Evolutionary conservation across 2,113 vertebrate species (phyloP), one percentile per base, ranked within the genome.

Genomic region (Salvelinus fontinalis): DNA sequence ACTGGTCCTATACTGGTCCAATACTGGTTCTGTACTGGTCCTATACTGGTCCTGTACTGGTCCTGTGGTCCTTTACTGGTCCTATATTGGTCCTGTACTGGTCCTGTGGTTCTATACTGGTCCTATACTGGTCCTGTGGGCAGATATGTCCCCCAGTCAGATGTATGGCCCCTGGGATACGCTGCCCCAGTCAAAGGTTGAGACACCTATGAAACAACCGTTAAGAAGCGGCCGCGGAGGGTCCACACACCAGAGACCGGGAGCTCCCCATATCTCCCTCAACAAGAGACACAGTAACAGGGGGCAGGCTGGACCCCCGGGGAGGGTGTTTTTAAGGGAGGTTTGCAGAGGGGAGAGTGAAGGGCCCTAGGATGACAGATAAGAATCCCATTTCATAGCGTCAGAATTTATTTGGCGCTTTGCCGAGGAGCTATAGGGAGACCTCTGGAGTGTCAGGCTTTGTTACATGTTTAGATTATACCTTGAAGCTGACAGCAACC

Each of bases 321-420:
- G 79, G 79, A 76, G 75, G 84, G 76, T 84, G 79, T 44, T 86
- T 44, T 86, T 79, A 48, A 67, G 70, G 81, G 54, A 39, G 18
- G 8, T 12, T 22, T 16, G 59, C 5, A 3, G 60, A 31, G 48
- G 7, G 5, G 34, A 54, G 77, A 79, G 82, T 82, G 51, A 73
- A 76, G 4, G 54, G 82, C 82, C 85, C 64, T 71, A 64, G 60
- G 89, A 74, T 83, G 65, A 74, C 78, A 89, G 90, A 92, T 91
- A 90, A 86, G 89, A 91, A 93, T 93, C 90, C 91, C 80, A 91
- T 92, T 93, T 91, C 90, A 92, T 88, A 90, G 90, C 76, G 70
- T 89, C 90, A 80, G 85, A 91, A 91, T 89, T 89, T 84, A 92
- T 91, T 91, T 91, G 86, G 90, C 85, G 88, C 83, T 89, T 75